A percentile compares a stretch with the other conserved stretches of the same genome.
These are phyloP conservation scores for Zygogramma bicolorata DNA, from an alignment of 2,888 invertebrate genomes.

Conservation along the genomic window DNA sequence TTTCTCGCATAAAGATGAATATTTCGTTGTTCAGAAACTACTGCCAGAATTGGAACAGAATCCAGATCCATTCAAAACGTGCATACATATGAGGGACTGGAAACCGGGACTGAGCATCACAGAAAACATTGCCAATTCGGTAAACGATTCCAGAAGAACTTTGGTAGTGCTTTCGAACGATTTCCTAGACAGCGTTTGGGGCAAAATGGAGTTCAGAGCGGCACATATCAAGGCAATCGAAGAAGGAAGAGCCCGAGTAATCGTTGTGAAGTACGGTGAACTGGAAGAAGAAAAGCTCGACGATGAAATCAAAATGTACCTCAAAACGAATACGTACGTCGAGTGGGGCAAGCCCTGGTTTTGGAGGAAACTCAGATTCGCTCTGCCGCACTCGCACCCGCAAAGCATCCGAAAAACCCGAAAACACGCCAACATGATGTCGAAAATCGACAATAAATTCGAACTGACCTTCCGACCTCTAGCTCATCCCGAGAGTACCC, in stretches of 20 bases:
- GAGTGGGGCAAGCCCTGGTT: constrained; percentile 87
- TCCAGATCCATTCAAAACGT: constrained; percentile 75
- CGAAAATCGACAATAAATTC: constrained; percentile 57
- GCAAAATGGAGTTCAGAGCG: constrained; percentile 80
- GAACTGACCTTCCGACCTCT: constrained; percentile 55
- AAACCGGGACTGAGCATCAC: constrained; percentile 80
- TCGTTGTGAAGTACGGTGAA: constrained; percentile 81
- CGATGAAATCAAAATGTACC: constrained; percentile 77
- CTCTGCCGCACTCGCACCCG: constrained; percentile 72
- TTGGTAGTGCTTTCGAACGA: constrained; percentile 78
- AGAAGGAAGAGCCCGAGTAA: constrained; percentile 77
- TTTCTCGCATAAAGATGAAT: constrained; percentile 82
- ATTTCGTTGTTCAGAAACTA: constrained; percentile 75
- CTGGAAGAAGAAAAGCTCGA: constrained; percentile 74
- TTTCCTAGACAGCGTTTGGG: constrained; percentile 83
- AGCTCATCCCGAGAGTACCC: constrained; percentile 61
- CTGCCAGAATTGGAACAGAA: constrained; percentile 76
- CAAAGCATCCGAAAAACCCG: constrained; percentile 36
- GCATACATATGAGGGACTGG: constrained; percentile 82
- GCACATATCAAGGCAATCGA: constrained; percentile 78
- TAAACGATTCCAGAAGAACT: constrained; percentile 78
- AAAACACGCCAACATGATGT: constrained; percentile 55
- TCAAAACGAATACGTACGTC: constrained; percentile 83
- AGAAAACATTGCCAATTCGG: constrained; percentile 78
- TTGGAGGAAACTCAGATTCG: constrained; percentile 82